A percentile compares a stretch with the other conserved stretches of the same genome.
Evolutionary conservation across 2,797 vertebrate genomes (phyloP).

Genomic region (Hyperoplus lanceolatus): DNA sequence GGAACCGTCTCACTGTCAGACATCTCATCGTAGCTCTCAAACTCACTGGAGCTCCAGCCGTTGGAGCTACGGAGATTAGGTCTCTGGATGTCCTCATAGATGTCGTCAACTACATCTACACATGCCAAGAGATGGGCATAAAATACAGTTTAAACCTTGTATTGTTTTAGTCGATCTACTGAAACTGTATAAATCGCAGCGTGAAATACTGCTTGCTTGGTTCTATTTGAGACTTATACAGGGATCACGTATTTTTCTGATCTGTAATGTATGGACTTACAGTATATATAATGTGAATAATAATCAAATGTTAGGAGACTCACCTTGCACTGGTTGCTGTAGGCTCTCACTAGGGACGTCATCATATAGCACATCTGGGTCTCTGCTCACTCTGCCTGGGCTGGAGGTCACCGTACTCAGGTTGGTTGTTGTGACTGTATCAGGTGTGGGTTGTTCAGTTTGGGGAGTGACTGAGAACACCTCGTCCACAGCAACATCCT

Average conservation of each 20-base stretch:
- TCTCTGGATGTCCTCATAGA: slow-evolving; percentile 87
- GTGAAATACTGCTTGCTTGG: no score
- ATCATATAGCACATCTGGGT: slow-evolving; percentile 50
- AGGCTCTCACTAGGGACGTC: slow-evolving; percentile 48
- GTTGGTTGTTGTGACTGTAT: neutral
- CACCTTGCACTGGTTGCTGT: slow-evolving; percentile 29
- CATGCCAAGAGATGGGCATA: neutral
- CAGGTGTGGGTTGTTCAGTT: neutral
- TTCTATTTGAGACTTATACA: no score
- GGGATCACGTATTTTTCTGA: no score
- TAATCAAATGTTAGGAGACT: neutral
- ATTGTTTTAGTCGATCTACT: no score
- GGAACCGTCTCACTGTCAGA: slow-evolving; percentile 84
- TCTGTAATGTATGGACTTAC: no score
- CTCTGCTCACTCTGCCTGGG: neutral
- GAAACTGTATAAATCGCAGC: no score
- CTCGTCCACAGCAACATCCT: neutral
- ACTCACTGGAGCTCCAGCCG: slow-evolving; percentile 93
- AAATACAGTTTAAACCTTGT: neutral
- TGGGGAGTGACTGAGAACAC: slow-evolving; percentile 10
- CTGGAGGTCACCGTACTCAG: neutral
- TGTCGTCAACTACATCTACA: slow-evolving; percentile 43
- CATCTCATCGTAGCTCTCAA: slow-evolving; percentile 92
- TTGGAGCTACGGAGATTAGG: slow-evolving; percentile 69
- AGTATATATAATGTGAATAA: neutral